Conservation (phyloP, 2,888 invertebrate genomes). For the Drosophila trichaetosa region DNA sequence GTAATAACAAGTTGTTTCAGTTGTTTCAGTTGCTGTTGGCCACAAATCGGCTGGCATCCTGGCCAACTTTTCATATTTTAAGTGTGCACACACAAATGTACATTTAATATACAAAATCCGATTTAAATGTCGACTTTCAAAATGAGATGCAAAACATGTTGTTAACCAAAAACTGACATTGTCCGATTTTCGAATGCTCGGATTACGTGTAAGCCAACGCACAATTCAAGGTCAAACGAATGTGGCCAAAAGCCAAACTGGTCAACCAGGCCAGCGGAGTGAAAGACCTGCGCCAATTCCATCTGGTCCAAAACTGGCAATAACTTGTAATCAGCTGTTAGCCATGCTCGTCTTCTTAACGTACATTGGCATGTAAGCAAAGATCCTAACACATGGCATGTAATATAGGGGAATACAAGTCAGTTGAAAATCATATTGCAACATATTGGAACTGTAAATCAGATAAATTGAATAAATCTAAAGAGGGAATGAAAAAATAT, state of each 20-base stretch:
- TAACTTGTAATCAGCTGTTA: neutral
- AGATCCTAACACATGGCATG: neutral
- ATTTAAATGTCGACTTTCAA: constrained; percentile 21
- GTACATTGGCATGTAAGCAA: neutral
- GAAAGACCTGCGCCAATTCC: constrained; percentile 3
- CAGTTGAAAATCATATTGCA: neutral
- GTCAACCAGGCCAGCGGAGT: neutral
- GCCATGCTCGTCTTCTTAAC: neutral
- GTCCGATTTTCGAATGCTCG: constrained; percentile 20
- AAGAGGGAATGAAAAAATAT: neutral
- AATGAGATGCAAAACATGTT: constrained; percentile 47
- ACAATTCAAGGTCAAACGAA: constrained; percentile 46
- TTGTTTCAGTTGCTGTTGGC: constrained; percentile 25
- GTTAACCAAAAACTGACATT: constrained; percentile 40
- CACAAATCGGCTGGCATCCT: constrained; percentile 59
- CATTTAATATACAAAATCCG: constrained; percentile 5
- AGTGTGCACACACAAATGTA: constrained; percentile 8
- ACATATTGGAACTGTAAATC: too few relatives aligned
- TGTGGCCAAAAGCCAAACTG: constrained; percentile 28
- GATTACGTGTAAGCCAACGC: constrained; percentile 31
- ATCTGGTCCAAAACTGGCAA: neutral
- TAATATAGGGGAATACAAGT: neutral
- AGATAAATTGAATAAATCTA: too few relatives aligned
- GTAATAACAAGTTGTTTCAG: constrained; percentile 35
- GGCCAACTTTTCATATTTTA: constrained; percentile 42